Percentiles rank a stretch among this genome's conserved stretches.
Evolutionary conservation across 2,113 vertebrate genomes (phyloP).

Genomic region (Corythornis cristatus): DNA sequence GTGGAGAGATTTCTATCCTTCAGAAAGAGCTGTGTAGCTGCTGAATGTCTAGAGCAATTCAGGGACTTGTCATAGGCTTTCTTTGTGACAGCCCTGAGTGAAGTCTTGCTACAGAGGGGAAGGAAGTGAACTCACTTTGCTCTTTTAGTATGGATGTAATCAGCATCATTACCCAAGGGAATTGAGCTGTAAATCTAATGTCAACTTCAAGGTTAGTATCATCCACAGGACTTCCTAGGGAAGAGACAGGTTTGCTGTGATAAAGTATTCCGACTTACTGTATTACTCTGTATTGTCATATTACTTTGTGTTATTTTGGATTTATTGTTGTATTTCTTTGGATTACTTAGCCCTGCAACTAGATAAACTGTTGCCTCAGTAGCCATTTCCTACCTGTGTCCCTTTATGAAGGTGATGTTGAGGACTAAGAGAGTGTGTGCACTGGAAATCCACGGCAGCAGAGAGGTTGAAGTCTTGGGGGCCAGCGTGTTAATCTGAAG

Average conservation of each 20-base stretch:
- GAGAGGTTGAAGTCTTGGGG: neutral
- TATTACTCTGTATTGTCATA: neutral
- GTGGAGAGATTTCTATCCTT: slow-evolving; percentile 15
- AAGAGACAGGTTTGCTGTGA: neutral
- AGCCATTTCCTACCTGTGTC: neutral
- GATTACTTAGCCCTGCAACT: neutral
- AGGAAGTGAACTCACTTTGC: slow-evolving; percentile 31
- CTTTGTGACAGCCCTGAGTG: neutral
- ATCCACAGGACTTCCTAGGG: neutral
- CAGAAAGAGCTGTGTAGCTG: slow-evolving; percentile 22
- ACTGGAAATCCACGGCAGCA: neutral
- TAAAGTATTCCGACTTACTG: neutral
- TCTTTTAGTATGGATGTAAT: slow-evolving; percentile 42
- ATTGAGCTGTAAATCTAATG: slow-evolving; percentile 62
- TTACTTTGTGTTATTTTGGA: neutral
- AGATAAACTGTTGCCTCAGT: neutral
- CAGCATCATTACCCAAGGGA: slow-evolving; percentile 53
- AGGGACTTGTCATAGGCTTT: neutral
- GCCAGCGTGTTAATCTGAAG: neutral
- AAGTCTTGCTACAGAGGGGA: neutral
- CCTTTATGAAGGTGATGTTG: neutral
- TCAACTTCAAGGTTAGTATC: slow-evolving; percentile 52
- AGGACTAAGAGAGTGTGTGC: neutral
- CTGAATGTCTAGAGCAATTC: neutral
- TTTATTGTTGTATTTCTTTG: neutral